A percentile compares a stretch with the other conserved stretches of the same genome.
Evolutionary conservation across 2,113 vertebrate species (phyloP).

Genomic region (Zonotrichia leucophrys): DNA sequence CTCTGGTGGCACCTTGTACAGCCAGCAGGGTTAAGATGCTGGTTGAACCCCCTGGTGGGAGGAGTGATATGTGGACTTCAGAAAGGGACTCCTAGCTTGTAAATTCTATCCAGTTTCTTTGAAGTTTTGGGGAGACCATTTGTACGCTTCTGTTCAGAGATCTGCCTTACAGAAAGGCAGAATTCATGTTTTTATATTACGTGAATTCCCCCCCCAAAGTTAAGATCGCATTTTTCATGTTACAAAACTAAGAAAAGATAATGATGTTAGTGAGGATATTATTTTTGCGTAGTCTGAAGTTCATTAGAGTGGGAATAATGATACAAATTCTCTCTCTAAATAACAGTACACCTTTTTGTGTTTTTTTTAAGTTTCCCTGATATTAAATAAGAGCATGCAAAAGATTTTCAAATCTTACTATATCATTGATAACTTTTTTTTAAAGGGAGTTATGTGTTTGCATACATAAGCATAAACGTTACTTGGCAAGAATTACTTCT

Average conservation of each 20-base stretch:
- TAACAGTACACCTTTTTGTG: neutral
- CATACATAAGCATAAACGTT: slow-evolving; percentile 7
- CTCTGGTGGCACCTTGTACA: accelerated
- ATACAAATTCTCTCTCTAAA: neutral
- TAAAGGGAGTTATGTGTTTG: neutral
- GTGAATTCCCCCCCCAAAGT: too few relatives aligned
- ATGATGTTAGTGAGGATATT: neutral
- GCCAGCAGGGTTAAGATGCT: neutral
- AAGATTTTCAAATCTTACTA: neutral
- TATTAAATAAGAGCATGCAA: neutral
- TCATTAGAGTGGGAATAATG: neutral
- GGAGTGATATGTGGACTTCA: neutral
- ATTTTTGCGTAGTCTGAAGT: neutral
- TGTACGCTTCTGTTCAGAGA: neutral
- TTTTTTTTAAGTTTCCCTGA: neutral
- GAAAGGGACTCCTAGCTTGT: neutral
- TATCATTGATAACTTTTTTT: neutral
- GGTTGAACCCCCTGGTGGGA: accelerated
- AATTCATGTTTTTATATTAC: neutral
- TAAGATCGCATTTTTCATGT: neutral
- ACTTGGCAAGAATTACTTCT: slow-evolving; percentile 18
- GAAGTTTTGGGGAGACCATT: neutral
- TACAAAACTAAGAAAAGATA: neutral
- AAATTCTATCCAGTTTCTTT: neutral
- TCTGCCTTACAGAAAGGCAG: neutral